These are phyloP conservation scores for Pogona vitticeps DNA, from an alignment of 2,113 vertebrate species.

Conservation along the genomic window DNA sequence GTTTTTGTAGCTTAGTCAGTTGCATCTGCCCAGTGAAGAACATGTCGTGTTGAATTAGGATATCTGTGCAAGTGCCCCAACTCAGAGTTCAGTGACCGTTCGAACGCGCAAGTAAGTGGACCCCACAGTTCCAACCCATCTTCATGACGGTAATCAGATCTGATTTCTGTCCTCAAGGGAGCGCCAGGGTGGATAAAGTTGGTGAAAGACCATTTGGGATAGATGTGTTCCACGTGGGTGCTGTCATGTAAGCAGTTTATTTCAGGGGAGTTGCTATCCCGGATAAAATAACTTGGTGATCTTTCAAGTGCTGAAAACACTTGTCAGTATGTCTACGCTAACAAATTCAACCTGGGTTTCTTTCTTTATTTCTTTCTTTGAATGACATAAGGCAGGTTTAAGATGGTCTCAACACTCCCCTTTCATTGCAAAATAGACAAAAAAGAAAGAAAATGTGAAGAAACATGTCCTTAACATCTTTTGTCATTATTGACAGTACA, in stretches of 20 bases:
- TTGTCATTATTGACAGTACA: constrained; percentile 33
- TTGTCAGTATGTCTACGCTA: background rate
- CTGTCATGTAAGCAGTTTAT: background rate
- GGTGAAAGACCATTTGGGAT: background rate
- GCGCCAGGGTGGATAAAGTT: background rate
- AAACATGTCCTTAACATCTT: constrained; percentile 34
- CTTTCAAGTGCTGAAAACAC: background rate
- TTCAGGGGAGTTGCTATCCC: background rate
- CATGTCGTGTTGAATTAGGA: background rate
- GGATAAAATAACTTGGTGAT: constrained; percentile 16
- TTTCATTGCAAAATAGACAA: constrained; percentile 30
- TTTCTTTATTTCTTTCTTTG: constrained; percentile 28
- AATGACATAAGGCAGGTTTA: too few relatives aligned
- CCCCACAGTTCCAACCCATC: background rate
- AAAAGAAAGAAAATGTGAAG: constrained; percentile 32
- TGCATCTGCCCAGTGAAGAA: background rate
- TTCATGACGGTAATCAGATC: background rate
- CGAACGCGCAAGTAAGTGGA: background rate
- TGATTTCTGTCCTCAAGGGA: background rate
- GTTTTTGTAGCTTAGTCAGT: background rate
- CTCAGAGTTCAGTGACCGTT: background rate
- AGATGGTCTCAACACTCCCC: too few relatives aligned
- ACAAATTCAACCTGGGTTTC: constrained; percentile 41
- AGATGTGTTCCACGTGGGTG: background rate
- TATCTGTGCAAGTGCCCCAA: background rate